These are phyloP conservation scores for Thripadectes ignobilis DNA, from an alignment of 2,797 vertebrate species.

Conservation along the genomic window DNA sequence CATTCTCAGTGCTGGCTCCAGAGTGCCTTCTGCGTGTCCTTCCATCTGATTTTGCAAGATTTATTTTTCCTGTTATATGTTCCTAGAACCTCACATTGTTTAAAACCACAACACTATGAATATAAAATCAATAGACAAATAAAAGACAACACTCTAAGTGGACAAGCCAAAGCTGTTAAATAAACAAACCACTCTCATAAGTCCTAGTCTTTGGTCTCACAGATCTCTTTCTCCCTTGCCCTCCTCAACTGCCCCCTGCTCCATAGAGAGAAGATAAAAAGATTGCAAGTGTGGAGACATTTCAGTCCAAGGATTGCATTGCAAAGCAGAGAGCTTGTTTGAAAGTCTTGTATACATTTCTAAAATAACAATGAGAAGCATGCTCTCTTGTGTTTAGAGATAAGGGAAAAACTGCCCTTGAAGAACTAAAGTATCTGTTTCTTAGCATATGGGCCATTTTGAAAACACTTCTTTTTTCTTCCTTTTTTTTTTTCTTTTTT, in stretches of 20 bases:
- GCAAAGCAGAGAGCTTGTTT: not conserved
- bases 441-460: not conserved
- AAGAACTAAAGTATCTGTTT: not conserved
- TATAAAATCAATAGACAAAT: not conserved
- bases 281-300: not conserved
- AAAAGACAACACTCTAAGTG: not conserved
- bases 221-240: not conserved
- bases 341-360: not conserved
- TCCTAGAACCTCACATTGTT: not conserved
- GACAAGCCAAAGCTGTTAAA: not conserved
- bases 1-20: not conserved
- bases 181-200: not conserved
- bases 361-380: not conserved
- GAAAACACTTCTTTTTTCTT: not conserved
- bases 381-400: not conserved
- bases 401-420: not conserved
- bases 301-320: not conserved
- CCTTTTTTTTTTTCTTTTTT: accelerated
- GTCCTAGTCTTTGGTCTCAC: not conserved
- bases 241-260: not conserved
- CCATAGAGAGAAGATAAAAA: not conserved
- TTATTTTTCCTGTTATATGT: not conserved
- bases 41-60: not conserved
- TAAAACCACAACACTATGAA: not conserved
- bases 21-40: not conserved